These are phyloP conservation scores for Hystrix brachyura DNA, from an alignment of 2,113 vertebrate species.

Conservation along the genomic window DNA sequence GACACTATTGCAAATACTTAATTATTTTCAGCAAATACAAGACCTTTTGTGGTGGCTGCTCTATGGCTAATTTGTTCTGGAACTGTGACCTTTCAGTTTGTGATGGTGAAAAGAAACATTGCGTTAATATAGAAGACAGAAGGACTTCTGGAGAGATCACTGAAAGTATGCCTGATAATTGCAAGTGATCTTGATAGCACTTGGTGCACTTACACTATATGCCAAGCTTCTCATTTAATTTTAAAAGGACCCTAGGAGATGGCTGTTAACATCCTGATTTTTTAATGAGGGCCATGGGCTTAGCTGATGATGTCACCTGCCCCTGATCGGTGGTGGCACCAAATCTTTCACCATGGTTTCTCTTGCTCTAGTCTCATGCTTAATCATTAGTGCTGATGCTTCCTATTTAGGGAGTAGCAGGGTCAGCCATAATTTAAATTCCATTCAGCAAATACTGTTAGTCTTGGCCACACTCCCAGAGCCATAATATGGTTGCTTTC, in stretches of 20 bases:
- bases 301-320: neutral
- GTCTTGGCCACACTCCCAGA: constrained; percentile 77
- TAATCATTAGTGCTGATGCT: constrained; percentile 56
- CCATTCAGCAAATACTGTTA: constrained; percentile 74
- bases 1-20: neutral
- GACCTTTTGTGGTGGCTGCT: neutral
- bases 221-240: neutral
- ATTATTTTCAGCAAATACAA: constrained; percentile 39
- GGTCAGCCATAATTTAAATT: constrained; percentile 77
- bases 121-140: neutral
- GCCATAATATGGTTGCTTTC: constrained; percentile 56
- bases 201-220: neutral
- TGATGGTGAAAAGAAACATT: neutral
- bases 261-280: neutral
- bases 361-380: constrained; percentile 10
- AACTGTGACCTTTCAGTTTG: constrained; percentile 45
- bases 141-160: constrained; percentile 32
- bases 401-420: constrained; percentile 65
- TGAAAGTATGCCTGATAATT: constrained; percentile 1
- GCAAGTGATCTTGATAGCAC: neutral
- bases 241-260: neutral
- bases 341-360: neutral
- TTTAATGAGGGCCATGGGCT: neutral
- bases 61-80: neutral
- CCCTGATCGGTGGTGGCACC: neutral